Base-by-base conservation (phyloP, 2,888 invertebrate species). In the Cosmia trapezina region DNA sequence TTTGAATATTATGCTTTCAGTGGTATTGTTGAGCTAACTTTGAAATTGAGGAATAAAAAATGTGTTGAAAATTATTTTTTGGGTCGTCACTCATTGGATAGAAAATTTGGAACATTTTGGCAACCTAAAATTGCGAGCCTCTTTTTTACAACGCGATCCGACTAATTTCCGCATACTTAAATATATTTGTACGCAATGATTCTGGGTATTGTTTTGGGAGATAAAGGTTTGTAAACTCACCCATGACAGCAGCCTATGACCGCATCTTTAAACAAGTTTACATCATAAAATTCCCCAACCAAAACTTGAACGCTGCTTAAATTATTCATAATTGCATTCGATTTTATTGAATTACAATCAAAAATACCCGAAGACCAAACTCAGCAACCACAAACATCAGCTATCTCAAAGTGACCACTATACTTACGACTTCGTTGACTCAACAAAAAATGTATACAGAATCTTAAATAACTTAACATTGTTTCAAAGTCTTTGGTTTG, bases 401-500 rank as follows among this genome's bases (percentile, higher is more conserved):
- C 61, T 66, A 51, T 59, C 41, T 66, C 49, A 69, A 73, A 79
- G 47, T 56, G 43, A 54, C 67, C 54, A 49, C 68, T 73, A 28
- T 28, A 28, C 28, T 3, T 28, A 59, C 64, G 68, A 61, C 63
- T 54, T 54, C 33, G 6, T 54, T 37, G 53, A 62, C 69, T 75
- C 37, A 56, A 74, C 69, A 77, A 83, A 65, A 70, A 47, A 71
- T 67, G 60, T 78, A 73, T 63, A 73, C 60, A 73, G 59, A 62
- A 69, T 73, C 70, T 77, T 76, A 71, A 74, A 72, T 54, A 76
- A 78, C 72, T 80, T 72, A 71, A 76, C 80, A 77, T 83, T 78
- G 85, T 80, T 70, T 61, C 53, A 60, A 81, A 81, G 80, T 68
- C 73, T 77, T 84, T 74, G 70, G 63, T 63, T 78, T 72, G 78